Base-by-base conservation (phyloP, 92 coral and sea anemone genomes). In the Palythoa caribaeorum region DNA sequence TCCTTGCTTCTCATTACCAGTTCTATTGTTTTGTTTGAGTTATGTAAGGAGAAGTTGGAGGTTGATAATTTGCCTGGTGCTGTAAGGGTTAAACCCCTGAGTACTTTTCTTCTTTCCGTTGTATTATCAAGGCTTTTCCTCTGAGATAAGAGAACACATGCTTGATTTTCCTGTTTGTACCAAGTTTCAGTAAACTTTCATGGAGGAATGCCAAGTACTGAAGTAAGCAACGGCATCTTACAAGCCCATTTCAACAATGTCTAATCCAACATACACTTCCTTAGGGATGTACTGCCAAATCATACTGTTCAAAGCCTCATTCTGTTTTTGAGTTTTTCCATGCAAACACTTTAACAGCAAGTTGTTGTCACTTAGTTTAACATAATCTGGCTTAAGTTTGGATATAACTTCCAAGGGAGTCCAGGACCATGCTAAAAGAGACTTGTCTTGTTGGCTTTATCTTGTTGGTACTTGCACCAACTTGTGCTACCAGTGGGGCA, bases 261-360 rank as follows among this genome's bases (percentile, higher is more conserved):
- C 83, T 57, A 85, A 44, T 19, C 90, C 89, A n/a, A 90, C 85
- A 71, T 74, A 40, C 47, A 40, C 47, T 40, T 40, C 6, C 47
- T 40, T 40, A 40, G 47, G 47, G 47, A 40, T 40, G 47, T 5
- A 1, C 47, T 40, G 47, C 47, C 47, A 40, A 40, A 93, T 47
- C 90, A 86, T 85, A 65, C 90, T 90, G 75, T 92, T 92, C 17
- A 87, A 52, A 54, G 75, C 28, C 71, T 92, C 90, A 70, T 90
- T 92, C 70, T 90, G 95, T 71, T 87, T 92, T 76, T 90, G 89
- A 3, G 88, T 85, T 62, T 92, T 92, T 14, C 92, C 94, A 83
- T 92, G 93, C 59, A 90, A 80, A 63, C 94, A 90, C 57, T 92
- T 87, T 37, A 20, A 36, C 28, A 92, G 91, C 28, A 92, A 80